Percentiles rank a stretch among this genome's conserved stretches.
phyloP scores from a whole-genome alignment of 2,797 vertebrate species.

The Mormyrus hasselquistii region DNA sequence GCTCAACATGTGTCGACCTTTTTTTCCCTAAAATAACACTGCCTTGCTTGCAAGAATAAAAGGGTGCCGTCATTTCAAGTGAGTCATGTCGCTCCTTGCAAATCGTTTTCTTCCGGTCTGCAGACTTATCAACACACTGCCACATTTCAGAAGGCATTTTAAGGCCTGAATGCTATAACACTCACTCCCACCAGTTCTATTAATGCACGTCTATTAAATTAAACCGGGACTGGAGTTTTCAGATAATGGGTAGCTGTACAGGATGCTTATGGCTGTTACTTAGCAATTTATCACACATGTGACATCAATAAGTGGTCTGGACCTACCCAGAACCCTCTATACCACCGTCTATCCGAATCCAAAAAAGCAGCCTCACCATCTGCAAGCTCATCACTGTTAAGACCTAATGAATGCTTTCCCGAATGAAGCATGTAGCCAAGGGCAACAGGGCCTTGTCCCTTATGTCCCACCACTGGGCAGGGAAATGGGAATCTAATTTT shows the following conservation, averaged over 20 bases:
- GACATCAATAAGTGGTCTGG: not conserved
- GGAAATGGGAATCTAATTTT: not conserved
- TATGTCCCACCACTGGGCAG: not conserved
- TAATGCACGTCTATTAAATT: not conserved
- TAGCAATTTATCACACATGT: not conserved
- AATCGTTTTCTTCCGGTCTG: not conserved
- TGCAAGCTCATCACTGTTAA: not conserved
- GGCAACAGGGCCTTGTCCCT: not conserved
- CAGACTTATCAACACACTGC: not conserved
- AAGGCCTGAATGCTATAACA: not conserved
- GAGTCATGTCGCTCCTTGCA: not conserved
- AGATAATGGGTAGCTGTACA: not conserved
- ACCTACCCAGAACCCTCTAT: not conserved
- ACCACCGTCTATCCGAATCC: not conserved
- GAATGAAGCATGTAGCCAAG: not conserved
- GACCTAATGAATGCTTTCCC: not conserved
- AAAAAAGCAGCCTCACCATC: not conserved
- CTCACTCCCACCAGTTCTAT: not conserved
- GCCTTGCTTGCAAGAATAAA: not conserved
- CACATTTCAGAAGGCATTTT: not conserved
- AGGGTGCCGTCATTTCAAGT: not conserved
- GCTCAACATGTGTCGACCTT: not conserved
- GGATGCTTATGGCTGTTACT: not conserved
- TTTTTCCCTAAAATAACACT: not conserved
- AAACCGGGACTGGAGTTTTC: not conserved